These are phyloP conservation scores for Pinctada fucata DNA, from an alignment of 2,888 invertebrate species.

Conservation along the genomic window DNA sequence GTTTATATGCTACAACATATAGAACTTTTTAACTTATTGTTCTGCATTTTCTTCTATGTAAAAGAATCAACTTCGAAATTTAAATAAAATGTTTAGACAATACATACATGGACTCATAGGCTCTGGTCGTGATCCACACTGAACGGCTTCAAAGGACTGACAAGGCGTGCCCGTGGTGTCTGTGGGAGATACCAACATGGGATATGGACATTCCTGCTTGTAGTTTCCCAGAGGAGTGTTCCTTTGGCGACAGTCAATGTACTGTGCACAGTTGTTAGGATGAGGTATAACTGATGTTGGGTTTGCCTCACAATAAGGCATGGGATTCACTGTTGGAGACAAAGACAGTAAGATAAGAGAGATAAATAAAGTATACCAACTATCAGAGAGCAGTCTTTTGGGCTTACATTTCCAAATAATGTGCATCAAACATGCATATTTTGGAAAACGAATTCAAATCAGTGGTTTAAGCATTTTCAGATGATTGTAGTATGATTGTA, in stretches of 20 bases:
- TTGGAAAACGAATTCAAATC: not conserved
- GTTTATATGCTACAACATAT: too few relatives aligned
- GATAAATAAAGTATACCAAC: too few relatives aligned
- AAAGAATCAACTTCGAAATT: too few relatives aligned
- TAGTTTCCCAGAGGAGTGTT: slow-evolving; percentile 55
- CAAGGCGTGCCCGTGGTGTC: slow-evolving; percentile 42
- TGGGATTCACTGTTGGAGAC: slow-evolving; percentile 44
- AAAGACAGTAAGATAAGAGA: too few relatives aligned
- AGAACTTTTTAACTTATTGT: too few relatives aligned
- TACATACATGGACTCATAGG: slow-evolving; percentile 58
- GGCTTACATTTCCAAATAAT: too few relatives aligned
- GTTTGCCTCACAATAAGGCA: slow-evolving; percentile 50
- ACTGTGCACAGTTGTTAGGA: slow-evolving; percentile 56
- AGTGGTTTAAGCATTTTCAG: not conserved
- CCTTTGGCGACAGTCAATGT: slow-evolving; percentile 53
- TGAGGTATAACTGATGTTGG: slow-evolving; percentile 50
- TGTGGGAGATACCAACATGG: slow-evolving; percentile 46
- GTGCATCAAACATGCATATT: too few relatives aligned
- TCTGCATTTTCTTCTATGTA: too few relatives aligned
- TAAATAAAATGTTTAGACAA: too few relatives aligned
- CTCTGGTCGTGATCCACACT: slow-evolving; percentile 49
- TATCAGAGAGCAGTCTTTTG: too few relatives aligned
- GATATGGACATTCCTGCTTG: slow-evolving; percentile 54
- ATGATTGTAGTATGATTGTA: too few relatives aligned
- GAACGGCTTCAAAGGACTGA: slow-evolving; percentile 42